phyloP scores from a whole-genome alignment of 2,888 invertebrate genomes.

The Meandrusa payeni region DNA sequence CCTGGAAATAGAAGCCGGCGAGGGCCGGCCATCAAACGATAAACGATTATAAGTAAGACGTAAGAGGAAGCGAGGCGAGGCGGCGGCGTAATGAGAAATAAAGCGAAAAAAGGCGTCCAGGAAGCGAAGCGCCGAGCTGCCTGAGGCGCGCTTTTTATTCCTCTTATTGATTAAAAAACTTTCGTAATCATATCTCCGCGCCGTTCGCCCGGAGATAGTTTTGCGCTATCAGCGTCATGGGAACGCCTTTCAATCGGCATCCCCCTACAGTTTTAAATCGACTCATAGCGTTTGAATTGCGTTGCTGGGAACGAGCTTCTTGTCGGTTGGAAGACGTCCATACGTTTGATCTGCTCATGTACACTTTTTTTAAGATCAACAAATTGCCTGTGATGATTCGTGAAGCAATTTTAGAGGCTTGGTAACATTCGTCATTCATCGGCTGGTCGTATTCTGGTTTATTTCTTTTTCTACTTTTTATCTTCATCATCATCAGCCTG shows the following conservation, averaged over 20 bases:
- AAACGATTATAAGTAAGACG: slow-evolving; percentile 75
- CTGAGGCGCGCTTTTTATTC: slow-evolving; percentile 30
- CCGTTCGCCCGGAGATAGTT: slow-evolving; percentile 18
- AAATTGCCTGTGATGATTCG: too few species aligned
- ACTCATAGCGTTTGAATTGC: too few species aligned
- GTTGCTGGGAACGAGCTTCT: too few species aligned
- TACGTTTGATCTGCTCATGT: too few species aligned
- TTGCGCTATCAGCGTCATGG: slow-evolving; percentile 2
- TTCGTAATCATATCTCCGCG: slow-evolving; percentile 57
- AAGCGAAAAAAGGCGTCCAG: slow-evolving; percentile 41
- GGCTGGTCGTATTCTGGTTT: too few species aligned
- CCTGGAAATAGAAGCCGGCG: slow-evolving; percentile 46
- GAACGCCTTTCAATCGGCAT: slow-evolving; percentile 4
- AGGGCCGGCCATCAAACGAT: slow-evolving; percentile 70
- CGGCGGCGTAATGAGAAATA: slow-evolving; percentile 60
- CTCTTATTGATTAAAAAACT: slow-evolving; percentile 60
- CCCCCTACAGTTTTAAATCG: not conserved
- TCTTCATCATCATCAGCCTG: too few species aligned
- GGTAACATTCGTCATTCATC: too few species aligned
- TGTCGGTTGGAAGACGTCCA: too few species aligned
- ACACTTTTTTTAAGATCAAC: too few species aligned
- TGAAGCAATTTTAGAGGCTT: too few species aligned
- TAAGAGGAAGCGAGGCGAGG: slow-evolving; percentile 47
- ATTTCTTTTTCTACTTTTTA: too few species aligned
- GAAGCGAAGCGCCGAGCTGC: slow-evolving; percentile 38